Conservation (phyloP, 2,888 invertebrate genomes). For the Odontomyia ornata region DNA sequence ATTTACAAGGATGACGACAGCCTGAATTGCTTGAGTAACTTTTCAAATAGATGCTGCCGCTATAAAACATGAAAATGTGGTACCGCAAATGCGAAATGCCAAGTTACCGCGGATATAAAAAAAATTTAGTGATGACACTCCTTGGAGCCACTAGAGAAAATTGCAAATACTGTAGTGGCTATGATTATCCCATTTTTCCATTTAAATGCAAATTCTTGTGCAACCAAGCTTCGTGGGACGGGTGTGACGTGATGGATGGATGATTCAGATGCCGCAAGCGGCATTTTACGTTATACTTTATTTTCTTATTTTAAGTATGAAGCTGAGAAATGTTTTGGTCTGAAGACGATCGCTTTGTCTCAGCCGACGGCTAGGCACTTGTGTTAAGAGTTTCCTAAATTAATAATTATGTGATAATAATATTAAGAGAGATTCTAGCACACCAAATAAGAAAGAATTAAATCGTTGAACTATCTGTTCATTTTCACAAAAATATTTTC, state of each 20-base stretch:
- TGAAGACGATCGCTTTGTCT: too few species aligned
- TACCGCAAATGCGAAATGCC: not conserved
- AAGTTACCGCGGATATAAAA: not conserved
- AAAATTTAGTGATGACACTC: constrained; percentile 30
- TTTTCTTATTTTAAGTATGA: too few species aligned
- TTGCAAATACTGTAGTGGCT: constrained; percentile 49
- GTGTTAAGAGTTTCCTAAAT: too few species aligned
- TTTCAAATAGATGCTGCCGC: not conserved
- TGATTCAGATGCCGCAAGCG: not conserved
- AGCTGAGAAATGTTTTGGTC: too few species aligned
- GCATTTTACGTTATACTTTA: too few species aligned
- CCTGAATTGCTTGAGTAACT: too few species aligned
- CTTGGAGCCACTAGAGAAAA: constrained; percentile 45
- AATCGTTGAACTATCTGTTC: too few species aligned
- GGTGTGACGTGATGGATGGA: not conserved
- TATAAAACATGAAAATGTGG: not conserved
- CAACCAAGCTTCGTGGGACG: not conserved
- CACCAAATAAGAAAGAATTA: too few species aligned
- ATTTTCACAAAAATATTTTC: too few species aligned
- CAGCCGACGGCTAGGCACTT: too few species aligned
- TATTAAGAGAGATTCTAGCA: too few species aligned
- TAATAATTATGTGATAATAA: too few species aligned
- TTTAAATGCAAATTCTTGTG: constrained; percentile 49
- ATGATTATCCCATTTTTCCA: constrained; percentile 51
- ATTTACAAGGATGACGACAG: not conserved